Evolutionary conservation across 2,113 vertebrate species (phyloP).

Genomic region (Pantherophis guttatus): DNA sequence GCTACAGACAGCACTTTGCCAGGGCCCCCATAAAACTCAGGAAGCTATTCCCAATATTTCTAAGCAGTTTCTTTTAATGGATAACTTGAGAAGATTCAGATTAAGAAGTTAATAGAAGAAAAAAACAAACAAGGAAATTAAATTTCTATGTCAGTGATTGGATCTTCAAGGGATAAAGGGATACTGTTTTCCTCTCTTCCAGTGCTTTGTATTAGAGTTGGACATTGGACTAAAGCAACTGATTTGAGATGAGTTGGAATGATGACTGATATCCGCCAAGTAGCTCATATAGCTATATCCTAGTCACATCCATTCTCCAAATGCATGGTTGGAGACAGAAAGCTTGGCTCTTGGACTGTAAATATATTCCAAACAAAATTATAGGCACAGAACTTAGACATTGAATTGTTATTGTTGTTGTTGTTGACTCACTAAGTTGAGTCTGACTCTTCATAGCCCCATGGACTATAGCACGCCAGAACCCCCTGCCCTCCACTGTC

Average conservation of each 20-base stretch:
- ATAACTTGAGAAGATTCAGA: background rate
- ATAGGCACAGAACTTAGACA: background rate
- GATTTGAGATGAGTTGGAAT: background rate
- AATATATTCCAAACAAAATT: background rate
- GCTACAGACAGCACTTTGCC: background rate
- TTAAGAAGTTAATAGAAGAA: background rate
- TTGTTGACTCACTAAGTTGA: background rate
- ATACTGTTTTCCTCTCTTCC: background rate
- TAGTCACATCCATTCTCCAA: background rate
- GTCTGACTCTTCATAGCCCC: background rate
- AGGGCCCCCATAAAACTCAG: background rate
- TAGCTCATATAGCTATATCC: background rate
- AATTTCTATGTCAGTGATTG: background rate
- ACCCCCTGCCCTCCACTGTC: background rate
- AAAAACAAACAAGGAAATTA: background rate
- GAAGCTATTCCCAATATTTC: background rate
- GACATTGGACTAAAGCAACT: background rate
- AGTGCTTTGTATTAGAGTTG: background rate
- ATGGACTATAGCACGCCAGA: background rate
- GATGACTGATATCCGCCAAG: background rate
- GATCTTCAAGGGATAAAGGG: background rate
- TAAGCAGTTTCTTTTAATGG: background rate
- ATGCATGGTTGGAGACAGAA: background rate
- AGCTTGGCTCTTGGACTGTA: background rate
- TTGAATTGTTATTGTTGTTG: background rate